Conservation (phyloP, 2,888 invertebrate genomes). For the Coleophora flavipennella region DNA sequence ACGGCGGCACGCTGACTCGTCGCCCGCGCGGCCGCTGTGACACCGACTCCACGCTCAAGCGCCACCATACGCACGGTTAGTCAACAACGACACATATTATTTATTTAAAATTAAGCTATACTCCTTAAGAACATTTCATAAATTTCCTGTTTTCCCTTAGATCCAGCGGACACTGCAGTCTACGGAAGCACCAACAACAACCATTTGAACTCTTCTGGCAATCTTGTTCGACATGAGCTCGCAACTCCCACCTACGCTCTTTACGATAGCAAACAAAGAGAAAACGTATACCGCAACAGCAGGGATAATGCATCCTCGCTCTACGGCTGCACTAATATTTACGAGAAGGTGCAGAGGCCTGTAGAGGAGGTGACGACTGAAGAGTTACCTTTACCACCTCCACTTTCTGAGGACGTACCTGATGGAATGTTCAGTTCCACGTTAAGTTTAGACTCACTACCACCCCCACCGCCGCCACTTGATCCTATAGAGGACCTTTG, state of each 20-base stretch:
- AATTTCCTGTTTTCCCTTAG: slow-evolving; percentile 21
- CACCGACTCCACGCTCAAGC: slow-evolving; percentile 55
- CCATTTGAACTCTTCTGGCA: slow-evolving; percentile 27
- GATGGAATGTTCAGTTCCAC: slow-evolving; percentile 81
- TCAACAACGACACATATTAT: slow-evolving; percentile 6
- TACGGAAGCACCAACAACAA: slow-evolving; percentile 28
- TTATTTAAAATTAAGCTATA: too few relatives aligned
- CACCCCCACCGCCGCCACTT: slow-evolving; percentile 84
- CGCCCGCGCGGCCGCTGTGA: slow-evolving; percentile 49
- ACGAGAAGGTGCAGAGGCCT: slow-evolving; percentile 48
- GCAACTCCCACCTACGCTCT: slow-evolving; percentile 42
- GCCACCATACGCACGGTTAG: slow-evolving; percentile 44
- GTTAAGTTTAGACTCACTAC: slow-evolving; percentile 84
- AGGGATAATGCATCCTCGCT: slow-evolving; percentile 44
- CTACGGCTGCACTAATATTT: slow-evolving; percentile 63
- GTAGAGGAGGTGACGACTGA: slow-evolving; percentile 31
- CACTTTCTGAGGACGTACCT: slow-evolving; percentile 72
- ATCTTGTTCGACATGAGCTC: slow-evolving; percentile 32
- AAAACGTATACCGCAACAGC: slow-evolving; percentile 36
- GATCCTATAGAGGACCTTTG: slow-evolving; percentile 72
- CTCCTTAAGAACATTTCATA: too few relatives aligned
- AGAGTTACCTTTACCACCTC: slow-evolving; percentile 78
- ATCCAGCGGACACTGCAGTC: slow-evolving; percentile 31
- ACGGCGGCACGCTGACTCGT: slow-evolving; percentile 65
- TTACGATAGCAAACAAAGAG: slow-evolving; percentile 46